These are phyloP conservation scores for Caenorhabditis brenneri DNA, from an alignment of 1,140 invertebrate species.

Conservation along the genomic window DNA sequence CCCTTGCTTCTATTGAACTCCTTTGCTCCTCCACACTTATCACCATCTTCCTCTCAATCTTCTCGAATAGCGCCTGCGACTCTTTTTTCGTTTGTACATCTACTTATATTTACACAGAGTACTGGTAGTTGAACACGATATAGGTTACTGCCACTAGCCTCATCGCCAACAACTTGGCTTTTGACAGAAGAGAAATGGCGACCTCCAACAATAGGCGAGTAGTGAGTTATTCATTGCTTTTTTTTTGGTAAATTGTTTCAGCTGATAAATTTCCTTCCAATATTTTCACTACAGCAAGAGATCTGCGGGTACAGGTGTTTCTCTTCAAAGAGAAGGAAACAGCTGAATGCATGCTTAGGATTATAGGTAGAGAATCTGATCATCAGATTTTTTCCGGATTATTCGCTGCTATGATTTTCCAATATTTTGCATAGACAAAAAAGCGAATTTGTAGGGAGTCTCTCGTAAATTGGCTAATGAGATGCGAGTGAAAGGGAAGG, in stretches of 20 bases:
- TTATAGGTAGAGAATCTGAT: too few species aligned
- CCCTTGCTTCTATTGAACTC: not conserved
- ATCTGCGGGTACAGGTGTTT: too few species aligned
- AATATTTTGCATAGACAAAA: too few species aligned
- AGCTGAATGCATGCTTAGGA: too few species aligned
- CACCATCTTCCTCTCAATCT: not conserved
- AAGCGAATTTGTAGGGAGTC: too few species aligned
- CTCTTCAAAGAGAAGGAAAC: too few species aligned
- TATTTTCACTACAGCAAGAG: too few species aligned
- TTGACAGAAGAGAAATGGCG: not conserved
- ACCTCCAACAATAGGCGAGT: not conserved
- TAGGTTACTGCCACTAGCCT: not conserved
- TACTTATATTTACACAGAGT: constrained; percentile 27
- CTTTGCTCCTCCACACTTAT: not conserved
- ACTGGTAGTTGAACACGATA: constrained; percentile 41
- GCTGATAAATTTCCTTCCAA: not conserved
- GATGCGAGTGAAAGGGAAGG: too few species aligned
- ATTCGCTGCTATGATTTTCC: too few species aligned
- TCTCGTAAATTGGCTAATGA: too few species aligned
- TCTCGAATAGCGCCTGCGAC: not conserved
- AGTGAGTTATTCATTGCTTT: not conserved
- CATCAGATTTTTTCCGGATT: too few species aligned
- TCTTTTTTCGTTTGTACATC: not conserved
- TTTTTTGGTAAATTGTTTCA: not conserved
- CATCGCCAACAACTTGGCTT: not conserved